Evolutionary conservation across 2,888 invertebrate species (phyloP).

Genomic region (Pyrgus malvae): DNA sequence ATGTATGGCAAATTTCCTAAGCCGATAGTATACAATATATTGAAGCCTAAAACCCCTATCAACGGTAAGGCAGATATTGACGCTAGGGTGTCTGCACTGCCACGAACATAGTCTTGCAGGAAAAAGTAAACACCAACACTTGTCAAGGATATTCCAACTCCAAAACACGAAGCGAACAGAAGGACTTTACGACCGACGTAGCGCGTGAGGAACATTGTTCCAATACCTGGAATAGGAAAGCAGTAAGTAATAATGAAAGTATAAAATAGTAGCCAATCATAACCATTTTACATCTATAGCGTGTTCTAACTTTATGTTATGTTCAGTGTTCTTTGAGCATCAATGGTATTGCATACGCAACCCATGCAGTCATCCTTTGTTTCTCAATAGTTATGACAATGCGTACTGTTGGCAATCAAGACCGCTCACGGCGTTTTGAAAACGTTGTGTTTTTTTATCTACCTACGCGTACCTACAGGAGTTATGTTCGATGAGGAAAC

Average conservation of each 20-base stretch:
- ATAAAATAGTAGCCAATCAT: too few species aligned
- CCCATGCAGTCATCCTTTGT: too few species aligned
- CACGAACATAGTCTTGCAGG: slow-evolving; percentile 64
- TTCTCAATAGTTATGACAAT: too few species aligned
- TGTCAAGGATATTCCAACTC: slow-evolving; percentile 77
- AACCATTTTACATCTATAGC: too few species aligned
- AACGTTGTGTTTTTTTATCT: too few species aligned
- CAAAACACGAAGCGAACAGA: slow-evolving; percentile 76
- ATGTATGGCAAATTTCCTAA: slow-evolving; percentile 83
- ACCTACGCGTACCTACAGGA: too few species aligned
- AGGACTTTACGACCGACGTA: slow-evolving; percentile 79
- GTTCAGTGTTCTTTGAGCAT: too few species aligned
- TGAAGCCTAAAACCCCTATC: slow-evolving; percentile 79
- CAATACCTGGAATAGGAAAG: slow-evolving; percentile 59
- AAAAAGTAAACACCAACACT: slow-evolving; percentile 79
- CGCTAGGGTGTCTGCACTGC: slow-evolving; percentile 54
- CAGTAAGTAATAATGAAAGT: background rate
- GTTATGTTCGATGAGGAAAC: too few species aligned
- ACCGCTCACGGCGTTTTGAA: too few species aligned
- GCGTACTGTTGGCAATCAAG: too few species aligned
- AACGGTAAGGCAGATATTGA: slow-evolving; percentile 77
- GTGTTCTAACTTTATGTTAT: too few species aligned
- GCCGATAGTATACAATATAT: slow-evolving; percentile 82
- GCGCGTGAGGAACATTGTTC: slow-evolving; percentile 76
- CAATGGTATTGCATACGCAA: too few species aligned